These are phyloP conservation scores for Camptogramma bilineatum DNA, from an alignment of 2,888 invertebrate species.

Conservation along the genomic window DNA sequence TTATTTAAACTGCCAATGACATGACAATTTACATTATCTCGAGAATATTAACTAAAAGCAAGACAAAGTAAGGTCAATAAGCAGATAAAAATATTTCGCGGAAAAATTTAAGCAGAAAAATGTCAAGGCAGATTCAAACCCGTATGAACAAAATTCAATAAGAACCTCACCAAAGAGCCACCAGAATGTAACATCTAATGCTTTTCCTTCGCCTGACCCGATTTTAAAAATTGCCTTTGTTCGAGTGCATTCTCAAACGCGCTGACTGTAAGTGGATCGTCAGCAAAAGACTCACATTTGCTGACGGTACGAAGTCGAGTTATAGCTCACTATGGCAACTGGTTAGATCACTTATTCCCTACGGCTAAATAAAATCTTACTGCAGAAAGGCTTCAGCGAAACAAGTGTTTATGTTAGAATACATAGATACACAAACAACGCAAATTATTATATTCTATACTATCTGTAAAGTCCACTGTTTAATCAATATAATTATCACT, in stretches of 20 bases:
- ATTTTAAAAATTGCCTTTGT: conserved; percentile 45
- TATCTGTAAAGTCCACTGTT: neutral
- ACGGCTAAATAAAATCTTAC: neutral
- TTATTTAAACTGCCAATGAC: no score
- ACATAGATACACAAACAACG: no score
- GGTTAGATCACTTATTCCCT: conserved; percentile 1
- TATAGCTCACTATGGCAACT: conserved; percentile 18
- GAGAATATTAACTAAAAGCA: neutral
- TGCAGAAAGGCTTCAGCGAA: no score
- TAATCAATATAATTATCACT: no score
- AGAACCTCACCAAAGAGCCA: conserved; percentile 2
- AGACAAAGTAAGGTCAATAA: neutral
- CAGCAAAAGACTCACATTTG: conserved; percentile 53
- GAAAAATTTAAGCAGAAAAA: neutral
- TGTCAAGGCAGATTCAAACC: neutral
- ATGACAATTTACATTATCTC: no score
- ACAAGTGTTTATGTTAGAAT: neutral
- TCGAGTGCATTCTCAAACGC: conserved; percentile 46
- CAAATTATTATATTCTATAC: no score
- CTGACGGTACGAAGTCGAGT: conserved; percentile 43
- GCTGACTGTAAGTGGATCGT: conserved; percentile 48
- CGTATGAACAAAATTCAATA: conserved; percentile 2
- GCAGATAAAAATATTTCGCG: neutral
- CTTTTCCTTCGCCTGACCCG: conserved; percentile 37
- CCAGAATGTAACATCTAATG: conserved; percentile 20